phyloP scores from a whole-genome alignment of 1,140 invertebrate genomes.

The Wasmannia auropunctata region DNA sequence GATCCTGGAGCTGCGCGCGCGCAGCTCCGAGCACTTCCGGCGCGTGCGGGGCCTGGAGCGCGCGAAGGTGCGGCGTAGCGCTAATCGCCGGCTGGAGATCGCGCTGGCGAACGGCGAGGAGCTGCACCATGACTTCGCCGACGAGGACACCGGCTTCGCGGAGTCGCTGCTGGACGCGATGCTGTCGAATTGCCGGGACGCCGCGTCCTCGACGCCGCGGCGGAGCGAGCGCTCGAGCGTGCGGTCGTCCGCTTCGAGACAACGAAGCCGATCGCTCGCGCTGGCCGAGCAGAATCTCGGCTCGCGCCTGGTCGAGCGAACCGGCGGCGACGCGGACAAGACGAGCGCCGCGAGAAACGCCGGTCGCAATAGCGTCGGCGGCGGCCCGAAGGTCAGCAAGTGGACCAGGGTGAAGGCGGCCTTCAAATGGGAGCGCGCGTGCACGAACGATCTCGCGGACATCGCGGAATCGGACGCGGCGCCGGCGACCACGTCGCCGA shows the following conservation, averaged over 20 bases:
- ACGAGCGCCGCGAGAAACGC: background rate
- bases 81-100: conserved; percentile 61
- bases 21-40: conserved; percentile 89
- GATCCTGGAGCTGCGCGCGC: conserved; percentile 88
- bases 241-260: conserved; percentile 55
- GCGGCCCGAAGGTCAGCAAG: conserved; percentile 88
- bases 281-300: conserved; percentile 61
- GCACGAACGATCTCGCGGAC: conserved; percentile 74
- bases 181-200: conserved; percentile 66
- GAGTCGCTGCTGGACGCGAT: conserved; percentile 75
- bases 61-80: conserved; percentile 86
- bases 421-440: conserved; percentile 90
- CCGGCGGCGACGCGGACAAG: conserved; percentile 32
- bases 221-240: conserved; percentile 40
- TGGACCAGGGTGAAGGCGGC: conserved; percentile 94
- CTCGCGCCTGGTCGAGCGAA: background rate
- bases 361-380: background rate
- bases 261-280: conserved; percentile 85
- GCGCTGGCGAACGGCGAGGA: conserved; percentile 50
- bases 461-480: conserved; percentile 62
- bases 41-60: conserved; percentile 91
- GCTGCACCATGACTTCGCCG: conserved; percentile 27
- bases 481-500: conserved; percentile 78
- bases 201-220: conserved; percentile 2
- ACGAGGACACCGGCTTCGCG: conserved; percentile 76